Percentiles rank a stretch among this genome's conserved stretches.
Evolutionary conservation across 2,888 invertebrate genomes (phyloP).

Genomic region (Phasia obesa): DNA sequence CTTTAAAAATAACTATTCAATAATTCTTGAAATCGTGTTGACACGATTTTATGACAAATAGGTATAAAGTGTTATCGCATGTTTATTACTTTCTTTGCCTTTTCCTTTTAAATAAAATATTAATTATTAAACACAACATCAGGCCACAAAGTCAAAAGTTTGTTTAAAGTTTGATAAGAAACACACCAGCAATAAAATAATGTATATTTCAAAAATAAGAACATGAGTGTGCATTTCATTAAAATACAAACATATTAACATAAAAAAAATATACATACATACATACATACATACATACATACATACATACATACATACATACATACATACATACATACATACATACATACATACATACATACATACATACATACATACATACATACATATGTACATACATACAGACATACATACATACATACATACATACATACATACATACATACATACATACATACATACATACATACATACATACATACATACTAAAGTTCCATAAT

Average conservation of each 20-base stretch:
- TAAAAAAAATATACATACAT: neutral
- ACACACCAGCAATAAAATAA: conserved; percentile 5
- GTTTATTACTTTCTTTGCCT: conserved; percentile 2
- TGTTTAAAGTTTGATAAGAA: conserved; percentile 56
- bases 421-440: too few relatives aligned
- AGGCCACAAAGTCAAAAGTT: conserved; percentile 50
- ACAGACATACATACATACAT: too few relatives aligned
- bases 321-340: neutral
- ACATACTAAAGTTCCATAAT: too few relatives aligned
- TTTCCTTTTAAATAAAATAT: conserved; percentile 11
- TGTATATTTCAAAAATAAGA: neutral
- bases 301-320: neutral
- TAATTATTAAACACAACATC: conserved; percentile 15
- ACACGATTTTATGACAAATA: neutral
- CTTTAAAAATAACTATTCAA: neutral
- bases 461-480: too few relatives aligned
- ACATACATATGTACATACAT: too few relatives aligned
- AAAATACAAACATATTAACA: too few relatives aligned
- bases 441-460: too few relatives aligned
- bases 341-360: neutral
- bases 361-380: neutral
- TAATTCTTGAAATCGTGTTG: neutral
- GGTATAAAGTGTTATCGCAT: neutral
- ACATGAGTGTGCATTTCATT: too few relatives aligned
- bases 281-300: too few relatives aligned